These are phyloP conservation scores for Agrochola lychnidis DNA, from an alignment of 2,888 invertebrate species.

Conservation along the genomic window DNA sequence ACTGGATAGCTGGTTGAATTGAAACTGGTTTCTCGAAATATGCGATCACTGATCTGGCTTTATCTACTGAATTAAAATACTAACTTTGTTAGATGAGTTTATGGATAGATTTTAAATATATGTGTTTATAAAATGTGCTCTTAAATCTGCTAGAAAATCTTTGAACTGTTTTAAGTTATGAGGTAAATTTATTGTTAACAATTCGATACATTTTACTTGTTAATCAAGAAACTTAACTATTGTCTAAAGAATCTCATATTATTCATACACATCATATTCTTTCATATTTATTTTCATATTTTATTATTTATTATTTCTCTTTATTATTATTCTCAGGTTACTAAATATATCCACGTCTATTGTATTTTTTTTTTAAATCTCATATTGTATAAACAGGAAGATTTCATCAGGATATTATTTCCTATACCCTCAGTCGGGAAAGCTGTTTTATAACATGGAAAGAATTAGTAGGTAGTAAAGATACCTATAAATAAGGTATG, in stretches of 20 bases:
- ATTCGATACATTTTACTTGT: not conserved
- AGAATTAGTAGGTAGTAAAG: not conserved
- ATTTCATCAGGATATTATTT: not conserved
- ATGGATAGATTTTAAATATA: conserved; percentile 9
- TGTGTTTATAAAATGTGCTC: not conserved
- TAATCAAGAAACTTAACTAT: not conserved
- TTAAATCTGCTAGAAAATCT: not conserved
- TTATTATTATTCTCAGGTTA: no score
- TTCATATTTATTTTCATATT: no score
- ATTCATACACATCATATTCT: no score
- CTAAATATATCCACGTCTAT: no score
- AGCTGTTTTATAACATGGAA: not conserved
- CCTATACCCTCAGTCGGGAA: not conserved
- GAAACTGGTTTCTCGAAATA: conserved; percentile 59
- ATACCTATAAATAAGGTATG: conserved; percentile 1
- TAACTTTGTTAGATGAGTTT: conserved; percentile 13
- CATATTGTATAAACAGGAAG: no score
- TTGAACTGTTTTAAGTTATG: no score
- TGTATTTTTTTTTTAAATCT: no score
- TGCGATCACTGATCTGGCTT: conserved; percentile 46
- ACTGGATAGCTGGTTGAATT: conserved; percentile 48
- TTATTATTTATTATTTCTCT: no score
- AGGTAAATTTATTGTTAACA: not conserved
- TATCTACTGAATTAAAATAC: conserved; percentile 27
- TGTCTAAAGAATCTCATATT: not conserved